These are phyloP conservation scores for Gonioctena quinquepunctata DNA, from an alignment of 1,140 invertebrate genomes.

Conservation along the genomic window DNA sequence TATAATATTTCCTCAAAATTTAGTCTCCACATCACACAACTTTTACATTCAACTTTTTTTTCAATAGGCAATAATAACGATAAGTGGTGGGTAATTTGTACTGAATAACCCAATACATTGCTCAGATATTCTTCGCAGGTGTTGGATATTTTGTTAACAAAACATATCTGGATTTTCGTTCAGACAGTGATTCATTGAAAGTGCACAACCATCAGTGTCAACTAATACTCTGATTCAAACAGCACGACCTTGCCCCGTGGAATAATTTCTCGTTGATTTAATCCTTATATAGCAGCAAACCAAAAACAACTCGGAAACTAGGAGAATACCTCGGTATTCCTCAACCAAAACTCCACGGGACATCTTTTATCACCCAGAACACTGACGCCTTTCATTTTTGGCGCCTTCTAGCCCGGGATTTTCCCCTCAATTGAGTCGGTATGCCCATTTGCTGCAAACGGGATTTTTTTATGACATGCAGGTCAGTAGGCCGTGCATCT, in stretches of 20 bases:
- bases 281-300: not conserved
- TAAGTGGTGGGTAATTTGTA: too few species aligned
- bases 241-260: not conserved
- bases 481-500: constrained; percentile 5
- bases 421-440: not conserved
- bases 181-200: too few species aligned
- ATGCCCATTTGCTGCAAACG: not conserved
- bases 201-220: not conserved
- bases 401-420: not conserved
- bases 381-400: not conserved
- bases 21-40: too few species aligned
- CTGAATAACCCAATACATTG: too few species aligned
- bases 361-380: not conserved
- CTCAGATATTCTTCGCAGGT: too few species aligned
- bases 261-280: not conserved
- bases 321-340: not conserved
- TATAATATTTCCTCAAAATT: too few species aligned
- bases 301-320: not conserved
- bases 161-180: too few species aligned
- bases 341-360: not conserved
- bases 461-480: not conserved
- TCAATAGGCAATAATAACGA: too few species aligned
- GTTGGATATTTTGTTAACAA: too few species aligned
- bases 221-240: not conserved
- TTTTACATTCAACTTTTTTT: too few species aligned